These are phyloP conservation scores for Elmis aenea DNA, from an alignment of 2,888 invertebrate species.

Conservation along the genomic window DNA sequence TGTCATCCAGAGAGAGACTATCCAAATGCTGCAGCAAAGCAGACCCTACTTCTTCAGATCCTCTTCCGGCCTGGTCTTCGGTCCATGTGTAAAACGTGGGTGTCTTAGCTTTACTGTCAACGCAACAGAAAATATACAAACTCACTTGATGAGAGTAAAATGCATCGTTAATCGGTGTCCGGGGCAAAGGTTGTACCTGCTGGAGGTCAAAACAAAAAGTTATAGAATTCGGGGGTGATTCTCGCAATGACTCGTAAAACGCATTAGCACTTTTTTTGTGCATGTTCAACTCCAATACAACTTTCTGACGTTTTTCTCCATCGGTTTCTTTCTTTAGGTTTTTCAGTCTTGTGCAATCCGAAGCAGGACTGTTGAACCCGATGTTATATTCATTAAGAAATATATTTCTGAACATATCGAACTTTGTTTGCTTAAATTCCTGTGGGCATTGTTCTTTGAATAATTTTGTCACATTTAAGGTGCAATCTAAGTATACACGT, in stretches of 20 bases:
- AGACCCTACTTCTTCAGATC: constrained; percentile 12
- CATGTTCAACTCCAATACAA: background rate
- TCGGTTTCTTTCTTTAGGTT: constrained; percentile 1
- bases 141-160: constrained; percentile 15
- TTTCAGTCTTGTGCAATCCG: background rate
- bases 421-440: too few relatives aligned
- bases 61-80: constrained; percentile 10
- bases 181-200: constrained; percentile 14
- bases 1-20: background rate
- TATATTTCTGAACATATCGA: constrained; percentile 3
- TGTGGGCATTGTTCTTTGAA: too few relatives aligned
- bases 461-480: too few relatives aligned
- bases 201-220: constrained; percentile 16
- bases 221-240: constrained; percentile 4
- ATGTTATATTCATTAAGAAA: constrained; percentile 11
- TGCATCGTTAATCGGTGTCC: constrained; percentile 9
- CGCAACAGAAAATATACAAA: constrained; percentile 9
- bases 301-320: constrained; percentile 1
- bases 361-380: constrained; percentile 5
- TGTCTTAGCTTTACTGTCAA: constrained; percentile 8
- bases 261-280: constrained; percentile 10
- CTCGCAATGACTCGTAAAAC: constrained; percentile 9
- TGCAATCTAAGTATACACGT: too few relatives aligned
- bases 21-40: constrained; percentile 10
- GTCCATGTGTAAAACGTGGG: constrained; percentile 20